Conservation (phyloP, 2,888 invertebrate species). For the Linnaemya tessellans region DNA sequence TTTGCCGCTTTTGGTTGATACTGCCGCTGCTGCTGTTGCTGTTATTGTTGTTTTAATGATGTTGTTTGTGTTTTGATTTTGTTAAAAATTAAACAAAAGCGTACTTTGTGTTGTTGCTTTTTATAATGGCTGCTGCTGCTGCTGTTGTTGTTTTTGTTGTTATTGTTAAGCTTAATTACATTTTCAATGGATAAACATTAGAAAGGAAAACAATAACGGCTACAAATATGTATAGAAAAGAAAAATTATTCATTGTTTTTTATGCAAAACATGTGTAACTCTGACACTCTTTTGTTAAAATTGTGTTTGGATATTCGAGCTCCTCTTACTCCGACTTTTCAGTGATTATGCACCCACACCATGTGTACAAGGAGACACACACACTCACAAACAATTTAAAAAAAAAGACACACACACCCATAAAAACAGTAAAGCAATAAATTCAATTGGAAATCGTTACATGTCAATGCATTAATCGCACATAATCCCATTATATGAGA, state of each 20-base stretch:
- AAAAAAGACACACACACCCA: constrained; percentile 66
- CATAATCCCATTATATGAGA: constrained; percentile 83
- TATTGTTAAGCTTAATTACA: constrained; percentile 70
- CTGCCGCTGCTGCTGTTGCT: constrained; percentile 32
- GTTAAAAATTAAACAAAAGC: constrained; percentile 61
- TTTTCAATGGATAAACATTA: constrained; percentile 65
- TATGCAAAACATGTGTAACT: constrained; percentile 72
- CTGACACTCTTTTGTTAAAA: constrained; percentile 71
- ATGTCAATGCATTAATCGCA: constrained; percentile 84
- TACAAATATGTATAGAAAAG: constrained; percentile 19
- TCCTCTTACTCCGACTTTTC: constrained; percentile 2
- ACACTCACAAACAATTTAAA: constrained; percentile 33
- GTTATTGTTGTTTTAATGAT: constrained; percentile 70
- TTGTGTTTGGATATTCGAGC: constrained; percentile 38
- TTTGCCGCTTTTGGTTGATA: constrained; percentile 56
- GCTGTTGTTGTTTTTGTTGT: constrained; percentile 50
- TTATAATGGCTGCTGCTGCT: background rate
- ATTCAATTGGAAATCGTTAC: constrained; percentile 84
- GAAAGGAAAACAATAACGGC: constrained; percentile 38
- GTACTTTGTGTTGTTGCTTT: no score
- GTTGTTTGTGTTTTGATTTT: constrained; percentile 70
- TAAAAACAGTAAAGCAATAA: constrained; percentile 81
- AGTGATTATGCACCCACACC: constrained; percentile 52
- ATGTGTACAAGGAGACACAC: constrained; percentile 46
- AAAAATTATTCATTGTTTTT: constrained; percentile 72